These are phyloP conservation scores for Polyodon spathula DNA, from an alignment of 2,113 vertebrate species.

Conservation along the genomic window DNA sequence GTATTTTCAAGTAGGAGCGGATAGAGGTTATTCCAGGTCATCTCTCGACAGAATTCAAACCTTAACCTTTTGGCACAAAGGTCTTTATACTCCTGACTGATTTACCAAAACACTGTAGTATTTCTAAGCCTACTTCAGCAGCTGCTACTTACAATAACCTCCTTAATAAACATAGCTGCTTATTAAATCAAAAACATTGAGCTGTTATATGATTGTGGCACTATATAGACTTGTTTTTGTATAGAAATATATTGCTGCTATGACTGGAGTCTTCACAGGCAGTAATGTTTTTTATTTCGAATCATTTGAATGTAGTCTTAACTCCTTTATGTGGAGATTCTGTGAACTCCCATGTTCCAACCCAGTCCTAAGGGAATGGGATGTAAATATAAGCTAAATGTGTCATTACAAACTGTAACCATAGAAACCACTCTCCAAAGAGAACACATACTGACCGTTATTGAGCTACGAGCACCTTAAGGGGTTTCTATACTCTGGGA, in stretches of 20 bases:
- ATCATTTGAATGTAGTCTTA: conserved; percentile 35
- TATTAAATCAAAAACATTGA: too few relatives aligned
- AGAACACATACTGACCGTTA: conserved; percentile 30
- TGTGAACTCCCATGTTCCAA: conserved; percentile 26
- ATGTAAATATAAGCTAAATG: conserved; percentile 54
- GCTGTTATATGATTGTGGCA: too few relatives aligned
- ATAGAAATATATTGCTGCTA: too few relatives aligned
- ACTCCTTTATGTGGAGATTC: conserved; percentile 32
- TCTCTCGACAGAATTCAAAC: neutral
- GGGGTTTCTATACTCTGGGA: conserved; percentile 25
- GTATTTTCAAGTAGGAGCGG: too few relatives aligned
- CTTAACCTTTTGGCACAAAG: neutral
- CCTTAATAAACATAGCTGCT: too few relatives aligned
- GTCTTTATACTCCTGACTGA: neutral
- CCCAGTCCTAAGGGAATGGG: conserved; percentile 37
- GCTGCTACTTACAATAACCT: too few relatives aligned
- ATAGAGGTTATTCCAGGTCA: neutral
- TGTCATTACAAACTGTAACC: conserved; percentile 33
- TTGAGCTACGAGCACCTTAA: conserved; percentile 28
- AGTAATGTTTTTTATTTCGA: too few relatives aligned
- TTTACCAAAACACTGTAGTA: neutral
- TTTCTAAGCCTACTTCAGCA: too few relatives aligned
- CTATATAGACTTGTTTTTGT: too few relatives aligned
- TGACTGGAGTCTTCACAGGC: too few relatives aligned
- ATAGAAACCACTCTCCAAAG: conserved; percentile 40